Base-by-base conservation (phyloP, 37 sponge, comb jelly and placozoan genomes). In the Crambe crambe region DNA sequence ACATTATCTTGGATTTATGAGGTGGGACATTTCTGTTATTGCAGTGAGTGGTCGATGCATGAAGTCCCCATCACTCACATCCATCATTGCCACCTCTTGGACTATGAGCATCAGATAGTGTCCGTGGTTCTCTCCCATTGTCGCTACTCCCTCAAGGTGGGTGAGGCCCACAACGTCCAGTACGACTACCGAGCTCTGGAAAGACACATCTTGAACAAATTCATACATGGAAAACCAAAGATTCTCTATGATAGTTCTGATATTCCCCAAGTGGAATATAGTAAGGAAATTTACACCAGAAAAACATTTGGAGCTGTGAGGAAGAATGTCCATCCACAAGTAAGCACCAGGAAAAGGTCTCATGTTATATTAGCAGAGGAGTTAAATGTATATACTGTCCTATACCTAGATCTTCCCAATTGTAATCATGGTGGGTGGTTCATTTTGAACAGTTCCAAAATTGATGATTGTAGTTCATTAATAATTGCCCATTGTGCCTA, bases 71-170 rank as follows among this genome's bases (percentile, higher is more conserved):
- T 89, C 56, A 51, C 79, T 42, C 86, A 93, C 17, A 23, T 86
- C 26, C 82, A 86, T 27, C 59, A 29, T 23, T 86, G 82, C 61
- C 90, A 93, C 37, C 70, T 93, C 37, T 64, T 93, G 47, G 69
- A 83, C 73, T 93, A 89, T 63, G 87, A 89, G 56, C 64, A 68
- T 18, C 87, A 93, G 51, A 61, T 93, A 27, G 39, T 65, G 21
- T 79, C 94, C 26, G 58, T 93, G 21, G 54, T 93, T 25, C 81
- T 93, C 51, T 79, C 87, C 41, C 94, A 93, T 81, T 89, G 90
- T 41, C 83, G 74, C 51, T 89, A 93, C 87, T 89, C 94, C 12
- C 85, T 93, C 63, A 41, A 17, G 1, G 58, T 83, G 44, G 94
- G 94, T 4, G 69, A 89, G 43, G 94, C 90, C 10, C 83, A 76